Conservation (phyloP, 1,140 invertebrate species). For the Saccostrea echinata region DNA sequence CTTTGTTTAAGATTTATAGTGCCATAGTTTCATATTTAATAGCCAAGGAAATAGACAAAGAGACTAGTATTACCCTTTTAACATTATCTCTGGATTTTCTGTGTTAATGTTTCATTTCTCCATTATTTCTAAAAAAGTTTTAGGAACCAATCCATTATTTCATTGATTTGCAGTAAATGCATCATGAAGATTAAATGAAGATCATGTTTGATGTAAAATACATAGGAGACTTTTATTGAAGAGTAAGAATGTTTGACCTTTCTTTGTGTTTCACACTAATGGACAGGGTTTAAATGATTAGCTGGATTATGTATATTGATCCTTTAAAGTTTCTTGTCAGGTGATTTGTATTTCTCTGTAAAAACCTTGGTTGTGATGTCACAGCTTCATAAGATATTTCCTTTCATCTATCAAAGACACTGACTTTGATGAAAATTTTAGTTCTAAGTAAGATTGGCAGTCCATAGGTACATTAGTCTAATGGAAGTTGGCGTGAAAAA, state of each 20-base stretch:
- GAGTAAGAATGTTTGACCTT: background rate
- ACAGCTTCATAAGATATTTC: background rate
- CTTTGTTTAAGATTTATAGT: background rate
- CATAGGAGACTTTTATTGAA: background rate
- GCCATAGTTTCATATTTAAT: background rate
- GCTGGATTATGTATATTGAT: constrained; percentile 9
- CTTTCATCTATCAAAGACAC: background rate
- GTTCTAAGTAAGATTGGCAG: background rate
- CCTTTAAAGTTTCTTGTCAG: background rate
- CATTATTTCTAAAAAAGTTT: background rate
- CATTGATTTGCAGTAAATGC: background rate
- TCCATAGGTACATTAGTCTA: background rate
- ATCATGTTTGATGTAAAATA: constrained; percentile 18
- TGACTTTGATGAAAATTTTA: background rate
- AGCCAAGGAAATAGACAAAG: background rate
- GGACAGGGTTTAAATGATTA: constrained; percentile 12
- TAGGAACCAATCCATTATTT: background rate
- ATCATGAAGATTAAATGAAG: constrained; percentile 24
- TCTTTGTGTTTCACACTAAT: constrained; percentile 18
- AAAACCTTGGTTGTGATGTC: background rate
- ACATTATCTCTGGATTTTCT: constrained; percentile 4
- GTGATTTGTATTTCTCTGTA: background rate
- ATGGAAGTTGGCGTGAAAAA: background rate
- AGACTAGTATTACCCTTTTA: background rate
- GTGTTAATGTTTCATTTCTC: background rate